Conservation (phyloP, 2,797 vertebrate genomes). For the Knipowitschia caucasica region DNA sequence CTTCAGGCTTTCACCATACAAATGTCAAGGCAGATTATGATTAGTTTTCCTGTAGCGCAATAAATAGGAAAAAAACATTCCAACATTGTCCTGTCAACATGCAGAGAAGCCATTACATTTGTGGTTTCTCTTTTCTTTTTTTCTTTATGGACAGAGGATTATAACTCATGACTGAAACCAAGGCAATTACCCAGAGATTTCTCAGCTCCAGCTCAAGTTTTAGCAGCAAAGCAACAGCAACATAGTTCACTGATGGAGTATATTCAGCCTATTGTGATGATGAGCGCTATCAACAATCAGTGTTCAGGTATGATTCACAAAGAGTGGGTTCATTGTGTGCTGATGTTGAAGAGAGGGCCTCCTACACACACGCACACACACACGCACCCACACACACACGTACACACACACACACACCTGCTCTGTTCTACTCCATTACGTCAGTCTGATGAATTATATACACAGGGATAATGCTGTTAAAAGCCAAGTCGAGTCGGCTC, state of each 20-base stretch:
- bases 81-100: too few relatives aligned
- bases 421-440: slow-evolving; percentile 52
- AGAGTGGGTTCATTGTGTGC: background rate
- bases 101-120: too few relatives aligned
- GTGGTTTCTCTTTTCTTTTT: too few relatives aligned
- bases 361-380: background rate
- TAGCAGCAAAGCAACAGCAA: background rate
- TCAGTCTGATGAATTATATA: slow-evolving; percentile 75
- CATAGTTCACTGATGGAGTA: background rate
- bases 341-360: slow-evolving; percentile 5
- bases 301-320: background rate
- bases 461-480: slow-evolving; percentile 69
- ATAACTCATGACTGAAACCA: too few relatives aligned
- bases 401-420: slow-evolving; percentile 5
- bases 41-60: too few relatives aligned
- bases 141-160: too few relatives aligned
- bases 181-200: too few relatives aligned
- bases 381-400: too few relatives aligned
- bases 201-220: too few relatives aligned
- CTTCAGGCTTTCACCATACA: too few relatives aligned
- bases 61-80: too few relatives aligned
- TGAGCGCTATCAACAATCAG: background rate
- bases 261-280: background rate
- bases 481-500: slow-evolving; percentile 64
- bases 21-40: too few relatives aligned